Percentiles rank a stretch among this genome's conserved stretches.
Evolutionary conservation across 2,888 invertebrate species (phyloP).

Genomic region (Pseudococcus viburni): DNA sequence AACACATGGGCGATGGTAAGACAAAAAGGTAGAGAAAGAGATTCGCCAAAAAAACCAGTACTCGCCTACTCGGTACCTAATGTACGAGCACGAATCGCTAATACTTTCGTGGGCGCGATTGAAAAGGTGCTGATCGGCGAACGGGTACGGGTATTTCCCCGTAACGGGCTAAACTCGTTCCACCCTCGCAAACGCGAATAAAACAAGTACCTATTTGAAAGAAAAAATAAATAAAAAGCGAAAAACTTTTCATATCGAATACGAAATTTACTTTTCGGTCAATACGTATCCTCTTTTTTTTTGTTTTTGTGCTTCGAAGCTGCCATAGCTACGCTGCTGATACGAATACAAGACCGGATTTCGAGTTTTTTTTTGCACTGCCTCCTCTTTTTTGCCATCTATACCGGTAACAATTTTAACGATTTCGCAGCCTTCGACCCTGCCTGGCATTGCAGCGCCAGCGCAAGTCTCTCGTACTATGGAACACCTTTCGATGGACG

Average conservation of each 20-base stretch:
- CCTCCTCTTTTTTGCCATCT: background rate
- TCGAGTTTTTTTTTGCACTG: background rate
- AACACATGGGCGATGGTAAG: background rate
- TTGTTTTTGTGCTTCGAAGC: constrained; percentile 15
- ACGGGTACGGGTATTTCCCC: constrained; percentile 9
- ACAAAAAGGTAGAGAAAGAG: background rate
- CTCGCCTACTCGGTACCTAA: background rate
- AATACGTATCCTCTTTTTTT: background rate
- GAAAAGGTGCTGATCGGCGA: constrained; percentile 11
- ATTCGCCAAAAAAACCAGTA: background rate
- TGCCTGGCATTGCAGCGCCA: background rate
- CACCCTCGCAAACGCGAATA: constrained; percentile 4
- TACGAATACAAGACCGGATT: background rate
- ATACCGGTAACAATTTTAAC: constrained; percentile 4
- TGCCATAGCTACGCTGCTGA: background rate
- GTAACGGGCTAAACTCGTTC: constrained; percentile 52
- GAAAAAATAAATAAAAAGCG: background rate
- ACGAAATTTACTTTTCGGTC: constrained; percentile 34
- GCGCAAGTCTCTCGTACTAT: background rate
- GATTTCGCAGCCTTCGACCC: background rate
- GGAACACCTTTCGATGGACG: constrained; percentile 46
- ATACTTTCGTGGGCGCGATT: background rate
- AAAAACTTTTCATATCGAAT: constrained; percentile 16
- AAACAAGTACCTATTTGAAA: background rate
- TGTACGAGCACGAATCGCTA: background rate